phyloP scores from a whole-genome alignment of 2,797 vertebrate species.

The Hirundo rustica region DNA sequence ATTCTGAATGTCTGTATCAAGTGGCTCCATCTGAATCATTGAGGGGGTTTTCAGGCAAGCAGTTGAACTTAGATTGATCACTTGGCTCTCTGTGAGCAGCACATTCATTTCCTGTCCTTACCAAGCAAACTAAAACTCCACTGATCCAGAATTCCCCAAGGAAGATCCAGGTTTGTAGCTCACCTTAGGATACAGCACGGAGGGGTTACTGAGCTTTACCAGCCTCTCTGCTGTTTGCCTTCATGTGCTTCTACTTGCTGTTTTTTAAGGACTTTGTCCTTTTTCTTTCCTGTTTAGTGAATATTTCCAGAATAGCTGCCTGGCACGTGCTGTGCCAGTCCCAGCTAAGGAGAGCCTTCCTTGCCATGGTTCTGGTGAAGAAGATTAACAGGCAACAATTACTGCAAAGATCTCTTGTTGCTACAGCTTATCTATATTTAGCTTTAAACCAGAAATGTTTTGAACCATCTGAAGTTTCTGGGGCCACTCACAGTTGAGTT shows the following conservation, averaged over 20 bases:
- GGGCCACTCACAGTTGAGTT: background rate
- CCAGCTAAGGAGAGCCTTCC: background rate
- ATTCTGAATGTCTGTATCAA: background rate
- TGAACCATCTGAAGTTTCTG: background rate
- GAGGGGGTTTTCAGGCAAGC: background rate
- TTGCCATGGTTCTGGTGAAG: background rate
- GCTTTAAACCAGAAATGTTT: background rate
- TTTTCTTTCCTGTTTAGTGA: background rate
- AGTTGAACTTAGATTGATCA: background rate
- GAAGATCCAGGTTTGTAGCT: background rate
- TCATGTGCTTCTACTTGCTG: background rate
- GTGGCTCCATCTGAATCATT: background rate
- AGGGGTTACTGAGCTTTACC: background rate
- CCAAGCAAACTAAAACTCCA: background rate
- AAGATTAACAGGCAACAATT: background rate
- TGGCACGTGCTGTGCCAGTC: background rate
- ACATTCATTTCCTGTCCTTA: background rate
- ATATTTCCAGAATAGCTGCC: background rate
- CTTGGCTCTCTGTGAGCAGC: background rate
- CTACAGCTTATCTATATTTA: background rate
- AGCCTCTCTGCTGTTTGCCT: background rate
- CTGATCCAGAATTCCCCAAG: background rate
- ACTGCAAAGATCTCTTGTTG: background rate
- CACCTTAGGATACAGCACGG: background rate
- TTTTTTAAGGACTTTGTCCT: background rate